Conservation (phyloP, 2,113 vertebrate species). For the Odocoileus hemionus region DNA sequence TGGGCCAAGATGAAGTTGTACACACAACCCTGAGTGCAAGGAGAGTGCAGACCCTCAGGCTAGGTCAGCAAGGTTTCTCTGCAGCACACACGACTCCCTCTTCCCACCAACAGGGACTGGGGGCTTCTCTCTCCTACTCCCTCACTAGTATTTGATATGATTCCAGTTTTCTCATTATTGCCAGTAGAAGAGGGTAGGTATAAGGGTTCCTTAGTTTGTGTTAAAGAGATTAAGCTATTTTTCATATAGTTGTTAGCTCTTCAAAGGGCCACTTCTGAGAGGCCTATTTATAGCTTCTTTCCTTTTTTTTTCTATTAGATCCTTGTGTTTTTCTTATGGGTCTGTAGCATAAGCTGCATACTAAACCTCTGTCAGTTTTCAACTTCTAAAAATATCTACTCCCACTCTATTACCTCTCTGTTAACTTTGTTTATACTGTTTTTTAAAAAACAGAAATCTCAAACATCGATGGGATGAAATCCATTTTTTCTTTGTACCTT, state of each 20-base stretch:
- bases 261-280: constrained; percentile 5
- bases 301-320: background rate
- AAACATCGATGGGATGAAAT: background rate
- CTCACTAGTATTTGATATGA: too few relatives aligned
- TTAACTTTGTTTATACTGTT: background rate
- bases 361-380: background rate
- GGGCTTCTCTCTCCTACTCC: background rate
- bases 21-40: background rate
- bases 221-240: background rate
- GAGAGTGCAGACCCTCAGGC: background rate
- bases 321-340: background rate
- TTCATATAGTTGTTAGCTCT: background rate
- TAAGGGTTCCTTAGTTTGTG: background rate
- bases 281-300: background rate
- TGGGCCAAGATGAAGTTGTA: background rate
- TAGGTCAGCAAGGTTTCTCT: background rate
- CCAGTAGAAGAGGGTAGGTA: background rate
- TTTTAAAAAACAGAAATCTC: background rate
- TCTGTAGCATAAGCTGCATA: background rate
- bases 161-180: background rate
- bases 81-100: background rate
- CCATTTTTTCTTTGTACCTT: background rate
- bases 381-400: background rate
- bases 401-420: background rate
- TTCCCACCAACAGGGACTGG: background rate